phyloP scores from a whole-genome alignment of 2,888 invertebrate genomes.

The Digitonthophagus gazella region DNA sequence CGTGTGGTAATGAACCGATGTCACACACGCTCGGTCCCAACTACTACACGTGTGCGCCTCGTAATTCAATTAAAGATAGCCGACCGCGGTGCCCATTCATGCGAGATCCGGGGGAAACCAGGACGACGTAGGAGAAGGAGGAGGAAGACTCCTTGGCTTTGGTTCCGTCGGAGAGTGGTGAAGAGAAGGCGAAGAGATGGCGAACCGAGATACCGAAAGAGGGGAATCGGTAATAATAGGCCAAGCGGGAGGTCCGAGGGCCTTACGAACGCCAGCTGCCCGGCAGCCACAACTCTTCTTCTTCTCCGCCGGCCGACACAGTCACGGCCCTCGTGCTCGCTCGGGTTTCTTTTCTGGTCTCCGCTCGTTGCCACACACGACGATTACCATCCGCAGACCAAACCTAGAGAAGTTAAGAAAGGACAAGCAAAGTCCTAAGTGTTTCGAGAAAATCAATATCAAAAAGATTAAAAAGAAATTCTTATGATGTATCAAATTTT shows the following conservation, averaged over 20 bases:
- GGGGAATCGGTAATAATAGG: slow-evolving; percentile 33
- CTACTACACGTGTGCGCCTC: slow-evolving; percentile 20
- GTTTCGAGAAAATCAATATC: neutral
- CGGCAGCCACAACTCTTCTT: slow-evolving; percentile 19
- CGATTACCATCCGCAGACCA: neutral
- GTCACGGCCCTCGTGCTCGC: neutral
- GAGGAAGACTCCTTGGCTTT: slow-evolving; percentile 25
- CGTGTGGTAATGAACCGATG: slow-evolving; percentile 13
- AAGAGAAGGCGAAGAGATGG: slow-evolving; percentile 22
- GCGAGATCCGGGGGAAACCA: slow-evolving; percentile 20
- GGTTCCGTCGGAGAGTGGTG: slow-evolving; percentile 9
- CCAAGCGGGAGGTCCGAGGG: slow-evolving; percentile 34
- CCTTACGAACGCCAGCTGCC: slow-evolving; percentile 33
- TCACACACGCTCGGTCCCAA: slow-evolving; percentile 1
- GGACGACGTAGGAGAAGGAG: slow-evolving; percentile 26
- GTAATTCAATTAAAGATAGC: slow-evolving; percentile 32
- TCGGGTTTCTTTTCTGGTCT: neutral
- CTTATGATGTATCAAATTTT: no score
- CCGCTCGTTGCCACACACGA: slow-evolving; percentile 12
- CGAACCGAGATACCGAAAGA: slow-evolving; percentile 23
- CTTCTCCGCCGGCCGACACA: neutral
- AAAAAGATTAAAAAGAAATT: neutral
- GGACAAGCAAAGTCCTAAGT: no score
- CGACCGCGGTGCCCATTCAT: slow-evolving; percentile 28
- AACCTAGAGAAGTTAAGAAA: neutral